Evolutionary conservation across 2,113 vertebrate species (phyloP).

Genomic region (Otus sunia): DNA sequence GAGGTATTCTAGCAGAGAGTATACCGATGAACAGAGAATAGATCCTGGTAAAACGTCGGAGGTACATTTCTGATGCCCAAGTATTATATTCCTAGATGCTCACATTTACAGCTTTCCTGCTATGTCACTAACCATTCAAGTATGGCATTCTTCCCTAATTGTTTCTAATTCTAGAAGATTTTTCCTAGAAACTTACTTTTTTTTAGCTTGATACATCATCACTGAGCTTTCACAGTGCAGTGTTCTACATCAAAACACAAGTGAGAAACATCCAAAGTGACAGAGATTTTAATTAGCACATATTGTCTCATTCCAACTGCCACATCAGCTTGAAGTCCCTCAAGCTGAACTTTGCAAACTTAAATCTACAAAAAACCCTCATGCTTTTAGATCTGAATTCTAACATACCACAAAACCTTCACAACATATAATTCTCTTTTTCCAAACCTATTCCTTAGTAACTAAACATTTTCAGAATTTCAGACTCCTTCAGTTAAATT

Average conservation of each 20-base stretch:
- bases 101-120: background rate
- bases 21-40: rapidly evolving
- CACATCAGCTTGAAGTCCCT: background rate
- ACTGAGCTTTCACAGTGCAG: background rate
- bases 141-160: background rate
- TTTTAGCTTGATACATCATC: background rate
- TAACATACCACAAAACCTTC: background rate
- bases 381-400: background rate
- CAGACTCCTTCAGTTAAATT: background rate
- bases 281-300: conserved; percentile 37
- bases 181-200: background rate
- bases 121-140: background rate
- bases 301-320: background rate
- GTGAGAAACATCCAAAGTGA: conserved; percentile 4
- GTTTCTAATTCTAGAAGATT: background rate
- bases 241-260: conserved; percentile 5
- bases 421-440: background rate
- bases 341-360: background rate
- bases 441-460: background rate
- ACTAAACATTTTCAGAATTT: background rate
- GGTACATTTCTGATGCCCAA: background rate
- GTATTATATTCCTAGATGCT: background rate
- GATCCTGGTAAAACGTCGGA: background rate
- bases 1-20: background rate
- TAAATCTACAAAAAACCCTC: background rate